Evolutionary conservation across 37 sponge, comb jelly and placozoan species (phyloP), one percentile per base, ranked within the genome.

Genomic region (Axinella damicornis): DNA sequence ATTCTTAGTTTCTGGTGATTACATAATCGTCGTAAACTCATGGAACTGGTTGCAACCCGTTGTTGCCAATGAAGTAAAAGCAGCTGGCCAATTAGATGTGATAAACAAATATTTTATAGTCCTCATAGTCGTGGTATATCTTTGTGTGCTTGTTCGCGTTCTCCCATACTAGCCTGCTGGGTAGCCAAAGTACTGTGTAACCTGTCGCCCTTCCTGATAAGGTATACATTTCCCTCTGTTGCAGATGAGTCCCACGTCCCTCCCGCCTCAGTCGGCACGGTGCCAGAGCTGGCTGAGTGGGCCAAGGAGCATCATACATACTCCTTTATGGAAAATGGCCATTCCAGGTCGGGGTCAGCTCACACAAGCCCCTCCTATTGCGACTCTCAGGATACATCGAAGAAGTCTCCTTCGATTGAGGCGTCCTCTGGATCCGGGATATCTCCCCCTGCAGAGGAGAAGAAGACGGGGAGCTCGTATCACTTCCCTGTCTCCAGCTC

Each of bases 401-500:
- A 67, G 2, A 20, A 71, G 73, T 28, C 53, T 46, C 46, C 46
- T 9, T 46, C 46, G 46, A 9, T 46, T 46, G 46, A 46, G 46
- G 46, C 9, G 46, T 46, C 46, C 46, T 46, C 46, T 46, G 46
- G 4, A 9, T 46, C 46, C 9, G 9, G 4, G 46, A 9, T 9
- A 9, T 46, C 46, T 46, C 46, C 46, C 9, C 46, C 2, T 24
- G 33, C 2, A 6, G 68, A 5, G 1, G 34, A 5, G 36, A 17
- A 4, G 2, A 15, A 2, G 36, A 35, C 53, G 0, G 71, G 52
- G 36, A 37, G 22, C 21, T n/a, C 33, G 41, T 77, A 46, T 63
- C 64, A 71, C 37, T 79, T 89, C 35, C 94, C 94, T 41, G 82
- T 93, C 13, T 93, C 94, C 28, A 89, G 77, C 58, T 89, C 94